A percentile compares a stretch with the other conserved stretches of the same genome.
Evolutionary conservation across 2,888 invertebrate species (phyloP).

Genomic region (Uloborus plumipes): DNA sequence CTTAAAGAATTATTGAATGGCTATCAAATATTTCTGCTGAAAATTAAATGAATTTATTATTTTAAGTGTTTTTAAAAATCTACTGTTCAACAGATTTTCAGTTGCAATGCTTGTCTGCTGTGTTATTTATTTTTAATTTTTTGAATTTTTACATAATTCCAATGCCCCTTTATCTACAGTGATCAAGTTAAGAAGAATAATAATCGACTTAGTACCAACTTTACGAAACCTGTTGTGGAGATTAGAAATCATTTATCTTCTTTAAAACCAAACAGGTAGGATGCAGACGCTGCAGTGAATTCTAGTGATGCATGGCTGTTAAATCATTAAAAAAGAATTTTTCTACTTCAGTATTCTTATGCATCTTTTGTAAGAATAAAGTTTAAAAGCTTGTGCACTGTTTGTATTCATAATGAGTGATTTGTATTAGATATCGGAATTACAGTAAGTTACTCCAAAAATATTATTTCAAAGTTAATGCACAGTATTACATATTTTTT

Average conservation of each 20-base stretch:
- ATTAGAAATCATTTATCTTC: conserved; percentile 47
- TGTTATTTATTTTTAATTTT: too few relatives aligned
- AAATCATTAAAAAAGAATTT: not conserved
- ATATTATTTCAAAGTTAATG: not conserved
- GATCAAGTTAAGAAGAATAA: conserved; percentile 43
- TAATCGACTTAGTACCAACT: conserved; percentile 35
- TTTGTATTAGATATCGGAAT: not conserved
- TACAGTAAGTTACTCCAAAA: too few relatives aligned
- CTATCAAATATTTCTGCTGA: too few relatives aligned
- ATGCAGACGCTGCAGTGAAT: not conserved
- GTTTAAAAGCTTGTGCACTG: not conserved
- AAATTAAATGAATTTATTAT: too few relatives aligned
- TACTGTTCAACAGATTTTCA: too few relatives aligned
- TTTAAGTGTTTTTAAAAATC: too few relatives aligned
- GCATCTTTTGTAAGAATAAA: too few relatives aligned
- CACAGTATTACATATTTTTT: too few relatives aligned
- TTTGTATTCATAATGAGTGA: not conserved
- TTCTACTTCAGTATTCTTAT: not conserved
- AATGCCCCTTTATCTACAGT: conserved; percentile 8
- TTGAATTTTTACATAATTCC: not conserved
- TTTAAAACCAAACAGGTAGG: conserved; percentile 49
- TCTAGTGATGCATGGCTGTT: conserved; percentile 38
- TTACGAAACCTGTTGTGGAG: conserved; percentile 57
- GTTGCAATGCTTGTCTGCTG: too few relatives aligned
- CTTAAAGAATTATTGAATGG: too few relatives aligned